A percentile compares a stretch with the other conserved stretches of the same genome.
phyloP scores from a whole-genome alignment of 2,797 vertebrate species.

The Cetoscarus ocellatus region DNA sequence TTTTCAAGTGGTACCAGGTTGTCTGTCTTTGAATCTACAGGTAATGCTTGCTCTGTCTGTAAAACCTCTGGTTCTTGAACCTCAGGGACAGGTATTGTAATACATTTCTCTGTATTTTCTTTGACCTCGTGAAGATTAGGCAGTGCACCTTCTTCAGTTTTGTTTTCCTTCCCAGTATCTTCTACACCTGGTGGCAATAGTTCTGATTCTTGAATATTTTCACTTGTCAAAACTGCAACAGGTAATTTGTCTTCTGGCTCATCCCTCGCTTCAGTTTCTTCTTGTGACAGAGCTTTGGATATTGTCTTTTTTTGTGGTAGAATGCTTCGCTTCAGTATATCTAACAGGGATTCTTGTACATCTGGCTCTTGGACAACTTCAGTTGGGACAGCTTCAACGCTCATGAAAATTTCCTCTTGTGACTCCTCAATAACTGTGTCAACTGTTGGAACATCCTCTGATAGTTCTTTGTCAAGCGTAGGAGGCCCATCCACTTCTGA shows the following conservation, averaged over 20 bases:
- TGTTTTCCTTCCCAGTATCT: not conserved
- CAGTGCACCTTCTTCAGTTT: too few species aligned
- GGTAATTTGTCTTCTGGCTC: not conserved
- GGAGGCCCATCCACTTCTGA: not conserved
- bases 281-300: too few species aligned
- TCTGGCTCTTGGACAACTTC: too few species aligned
- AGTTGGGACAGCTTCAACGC: too few species aligned
- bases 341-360: too few species aligned
- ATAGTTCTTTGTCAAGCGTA: not conserved
- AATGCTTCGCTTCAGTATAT: too few species aligned
- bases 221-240: not conserved
- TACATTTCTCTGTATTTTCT: constrained; percentile 30
- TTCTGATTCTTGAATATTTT: not conserved
- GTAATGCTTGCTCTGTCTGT: constrained; percentile 24
- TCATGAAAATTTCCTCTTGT: not conserved
- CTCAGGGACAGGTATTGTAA: constrained; percentile 22
- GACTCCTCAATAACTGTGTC: not conserved
- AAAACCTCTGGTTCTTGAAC: not conserved
- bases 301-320: too few species aligned
- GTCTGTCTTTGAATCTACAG: not conserved
- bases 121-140: not conserved
- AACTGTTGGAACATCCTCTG: not conserved
- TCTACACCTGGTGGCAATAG: not conserved
- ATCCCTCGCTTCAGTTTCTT: not conserved
- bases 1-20: not conserved